Conservation (phyloP, 2,888 invertebrate species). For the Cerceris ruficornis region DNA sequence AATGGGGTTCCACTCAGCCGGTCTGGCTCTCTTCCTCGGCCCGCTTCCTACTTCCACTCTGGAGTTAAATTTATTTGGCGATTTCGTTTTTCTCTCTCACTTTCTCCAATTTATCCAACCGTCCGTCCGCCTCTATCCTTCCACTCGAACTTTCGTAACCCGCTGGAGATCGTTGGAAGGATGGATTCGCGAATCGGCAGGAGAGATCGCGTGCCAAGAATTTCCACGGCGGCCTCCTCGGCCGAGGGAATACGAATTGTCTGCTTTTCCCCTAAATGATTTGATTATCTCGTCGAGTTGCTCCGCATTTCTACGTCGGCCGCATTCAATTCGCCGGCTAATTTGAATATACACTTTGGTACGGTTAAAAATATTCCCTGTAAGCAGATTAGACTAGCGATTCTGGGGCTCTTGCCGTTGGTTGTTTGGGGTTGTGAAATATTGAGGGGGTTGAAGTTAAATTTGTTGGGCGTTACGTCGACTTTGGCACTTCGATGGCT, state of each 20-base stretch:
- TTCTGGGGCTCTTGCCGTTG: no score
- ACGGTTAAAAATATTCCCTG: background rate
- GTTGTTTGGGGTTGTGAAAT: no score
- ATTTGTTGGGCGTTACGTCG: no score
- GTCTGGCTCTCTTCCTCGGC: background rate
- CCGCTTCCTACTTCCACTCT: background rate
- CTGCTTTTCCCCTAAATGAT: conserved; percentile 6
- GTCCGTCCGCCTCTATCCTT: background rate
- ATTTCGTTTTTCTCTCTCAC: conserved; percentile 1
- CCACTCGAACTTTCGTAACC: background rate
- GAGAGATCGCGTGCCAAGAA: conserved; percentile 30
- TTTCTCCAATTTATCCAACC: no score
- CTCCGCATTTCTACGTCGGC: background rate
- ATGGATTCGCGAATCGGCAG: conserved; percentile 24
- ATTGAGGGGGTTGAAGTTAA: no score
- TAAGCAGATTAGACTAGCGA: no score
- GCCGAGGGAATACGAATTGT: background rate
- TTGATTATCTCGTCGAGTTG: conserved; percentile 7
- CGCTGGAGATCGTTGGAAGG: conserved; percentile 4
- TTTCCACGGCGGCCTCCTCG: background rate
- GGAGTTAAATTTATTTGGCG: conserved; percentile 34
- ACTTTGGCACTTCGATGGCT: no score
- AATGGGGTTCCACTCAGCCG: conserved; percentile 23
- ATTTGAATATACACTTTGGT: background rate
- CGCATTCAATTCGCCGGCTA: background rate